Percentiles rank a stretch among this genome's conserved stretches.
Conservation (phyloP, 2,888 invertebrate genomes). For the Celastrina argiolus region DNA sequence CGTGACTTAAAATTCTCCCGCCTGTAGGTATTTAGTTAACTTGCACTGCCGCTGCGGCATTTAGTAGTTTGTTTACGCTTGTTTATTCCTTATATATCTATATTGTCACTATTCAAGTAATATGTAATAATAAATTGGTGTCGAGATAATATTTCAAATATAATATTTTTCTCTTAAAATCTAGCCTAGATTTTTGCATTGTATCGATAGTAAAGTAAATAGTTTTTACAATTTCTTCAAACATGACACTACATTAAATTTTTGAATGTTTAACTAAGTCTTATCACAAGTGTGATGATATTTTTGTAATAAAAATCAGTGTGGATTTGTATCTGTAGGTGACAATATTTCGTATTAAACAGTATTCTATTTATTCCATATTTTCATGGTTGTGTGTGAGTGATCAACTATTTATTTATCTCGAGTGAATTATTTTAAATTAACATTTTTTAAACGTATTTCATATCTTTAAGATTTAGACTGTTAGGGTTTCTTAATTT, state of each 20-base stretch:
- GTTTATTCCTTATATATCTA: not conserved
- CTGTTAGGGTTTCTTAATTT: not conserved
- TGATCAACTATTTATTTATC: not conserved
- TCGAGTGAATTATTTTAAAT: not conserved
- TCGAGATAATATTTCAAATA: too few relatives aligned
- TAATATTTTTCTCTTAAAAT: too few relatives aligned
- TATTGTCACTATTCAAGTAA: not conserved
- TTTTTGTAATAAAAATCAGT: not conserved
- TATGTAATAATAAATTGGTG: too few relatives aligned
- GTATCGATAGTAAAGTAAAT: too few relatives aligned
- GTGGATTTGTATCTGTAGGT: not conserved
- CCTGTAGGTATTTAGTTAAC: not conserved
- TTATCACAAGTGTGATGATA: not conserved
- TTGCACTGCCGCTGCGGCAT: constrained; percentile 23
- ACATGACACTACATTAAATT: not conserved
- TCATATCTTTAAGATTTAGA: not conserved
- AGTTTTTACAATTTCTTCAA: not conserved
- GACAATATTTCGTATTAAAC: not conserved
- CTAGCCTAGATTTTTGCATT: too few relatives aligned
- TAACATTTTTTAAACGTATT: not conserved
- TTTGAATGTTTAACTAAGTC: not conserved
- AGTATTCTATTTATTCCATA: constrained; percentile 14
- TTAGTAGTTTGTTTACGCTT: constrained; percentile 16
- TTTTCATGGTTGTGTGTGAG: constrained; percentile 10
- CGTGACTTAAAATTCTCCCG: constrained; percentile 6